Evolutionary conservation across 2,797 vertebrate species (phyloP), one percentile per base, ranked within the genome.

Genomic region (Rallus crepitans): DNA sequence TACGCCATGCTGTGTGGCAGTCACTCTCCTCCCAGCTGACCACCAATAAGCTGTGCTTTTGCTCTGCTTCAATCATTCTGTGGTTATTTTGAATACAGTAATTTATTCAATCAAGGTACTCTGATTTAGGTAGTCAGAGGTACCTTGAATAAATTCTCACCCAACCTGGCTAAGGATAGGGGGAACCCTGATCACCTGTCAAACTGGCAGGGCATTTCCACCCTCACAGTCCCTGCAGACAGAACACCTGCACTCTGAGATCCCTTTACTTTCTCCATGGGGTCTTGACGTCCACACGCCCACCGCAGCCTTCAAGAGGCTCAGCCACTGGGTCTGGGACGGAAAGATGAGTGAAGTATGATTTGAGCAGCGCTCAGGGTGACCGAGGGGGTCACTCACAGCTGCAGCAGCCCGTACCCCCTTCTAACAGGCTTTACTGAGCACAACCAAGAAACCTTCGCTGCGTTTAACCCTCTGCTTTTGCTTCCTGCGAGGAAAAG

Each of bases 171-270:
- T 52, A 14, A 31, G 16, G 30, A 31, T 35, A n/a, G 27, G 33
- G 52, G 52, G 79, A 52, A 76, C 9, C 70, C 30, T 35, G 14
- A 24, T 9, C 12, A n/a, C 6, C 16, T 65, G 27, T 5, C 57
- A 42, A 16, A 15, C 39, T 27, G 66, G 55, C 45, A 33, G 47
- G 25, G 37, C 20, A 4, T 21, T 35, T 56, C 17, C 30, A 30
- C 1, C 3, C 50, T 4, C 3, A 28, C 23, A 57, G 47, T 18
- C 45, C 16, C 20, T 12, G 9, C 13, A 10, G 15, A 7, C 0
- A 16, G 12, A 15, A 48, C 42, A 37, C 28, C 24, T 13, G 31
- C 27, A 27, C 30, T 31, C 18, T 2, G 9, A 30, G 21, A 14
- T 19, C 30, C 64, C 52, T 63, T 17, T 14, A 9, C 14, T 40